Evolutionary conservation across 1,140 invertebrate genomes (phyloP).

Genomic region (Bombus polaris): DNA sequence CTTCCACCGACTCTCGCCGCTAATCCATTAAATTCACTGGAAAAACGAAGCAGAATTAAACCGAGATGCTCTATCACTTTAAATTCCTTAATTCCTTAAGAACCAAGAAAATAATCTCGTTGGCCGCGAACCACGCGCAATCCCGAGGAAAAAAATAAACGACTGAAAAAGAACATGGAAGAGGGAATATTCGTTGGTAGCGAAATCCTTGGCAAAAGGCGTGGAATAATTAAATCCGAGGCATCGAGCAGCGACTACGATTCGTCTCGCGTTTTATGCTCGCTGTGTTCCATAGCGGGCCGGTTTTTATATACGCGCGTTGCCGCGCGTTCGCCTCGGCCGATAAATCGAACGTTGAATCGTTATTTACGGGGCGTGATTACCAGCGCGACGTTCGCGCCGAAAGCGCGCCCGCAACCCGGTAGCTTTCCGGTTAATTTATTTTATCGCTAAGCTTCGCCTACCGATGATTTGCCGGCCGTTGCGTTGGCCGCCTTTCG

Average conservation of each 20-base stretch:
- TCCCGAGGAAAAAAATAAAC: background rate
- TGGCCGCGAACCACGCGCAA: background rate
- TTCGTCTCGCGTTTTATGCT: constrained; percentile 22
- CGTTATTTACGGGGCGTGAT: constrained; percentile 75
- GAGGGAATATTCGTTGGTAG: background rate
- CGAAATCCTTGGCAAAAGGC: background rate
- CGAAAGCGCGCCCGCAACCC: constrained; percentile 65
- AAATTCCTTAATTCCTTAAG: background rate
- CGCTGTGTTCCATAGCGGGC: no score
- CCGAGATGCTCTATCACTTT: no score
- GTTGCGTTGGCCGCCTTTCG: background rate
- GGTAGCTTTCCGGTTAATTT: constrained; percentile 75
- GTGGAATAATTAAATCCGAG: constrained; percentile 20
- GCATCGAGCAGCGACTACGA: background rate
- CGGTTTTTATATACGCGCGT: no score
- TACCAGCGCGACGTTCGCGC: constrained; percentile 58
- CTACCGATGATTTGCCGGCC: constrained; percentile 59
- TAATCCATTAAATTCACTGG: background rate
- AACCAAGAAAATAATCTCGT: background rate
- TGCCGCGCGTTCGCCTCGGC: background rate
- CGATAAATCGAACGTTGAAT: constrained; percentile 70
- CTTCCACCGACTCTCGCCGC: background rate
- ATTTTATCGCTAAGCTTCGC: constrained; percentile 72
- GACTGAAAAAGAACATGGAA: no score
- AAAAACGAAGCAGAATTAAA: no score